These are phyloP conservation scores for Rhogogaster chlorosoma DNA, from an alignment of 2,888 invertebrate genomes.

Conservation along the genomic window DNA sequence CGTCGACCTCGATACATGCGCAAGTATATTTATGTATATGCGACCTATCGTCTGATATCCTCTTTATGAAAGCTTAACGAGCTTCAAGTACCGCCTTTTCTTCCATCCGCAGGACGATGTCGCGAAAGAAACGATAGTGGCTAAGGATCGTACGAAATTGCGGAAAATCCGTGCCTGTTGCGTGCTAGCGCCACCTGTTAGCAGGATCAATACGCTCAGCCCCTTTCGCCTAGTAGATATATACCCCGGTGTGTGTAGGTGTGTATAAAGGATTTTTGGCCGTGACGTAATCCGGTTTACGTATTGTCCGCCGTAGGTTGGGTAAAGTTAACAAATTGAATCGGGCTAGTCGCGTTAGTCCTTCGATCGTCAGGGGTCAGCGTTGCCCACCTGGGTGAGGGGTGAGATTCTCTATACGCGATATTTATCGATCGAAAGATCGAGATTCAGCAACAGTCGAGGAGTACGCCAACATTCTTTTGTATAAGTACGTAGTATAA, in stretches of 20 bases:
- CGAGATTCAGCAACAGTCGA: neutral
- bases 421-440: slow-evolving; percentile 32
- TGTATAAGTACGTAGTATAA: neutral
- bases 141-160: slow-evolving; percentile 27
- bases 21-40: neutral
- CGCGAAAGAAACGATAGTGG: slow-evolving; percentile 27
- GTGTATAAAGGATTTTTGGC: slow-evolving; percentile 36
- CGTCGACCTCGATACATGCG: slow-evolving; percentile 13
- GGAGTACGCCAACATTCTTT: neutral
- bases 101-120: slow-evolving; percentile 6
- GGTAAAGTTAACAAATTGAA: slow-evolving; percentile 41
- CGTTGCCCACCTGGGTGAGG: neutral
- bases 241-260: slow-evolving; percentile 2
- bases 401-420: neutral
- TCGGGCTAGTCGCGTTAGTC: slow-evolving; percentile 33
- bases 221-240: slow-evolving; percentile 31
- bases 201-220: slow-evolving; percentile 55
- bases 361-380: slow-evolving; percentile 31
- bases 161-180: slow-evolving; percentile 47
- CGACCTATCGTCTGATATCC: neutral
- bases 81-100: slow-evolving; percentile 45
- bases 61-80: slow-evolving; percentile 37
- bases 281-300: slow-evolving; percentile 43
- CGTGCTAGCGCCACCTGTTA: slow-evolving; percentile 59
- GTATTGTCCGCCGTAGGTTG: slow-evolving; percentile 42